Evolutionary conservation across 1,140 invertebrate genomes (phyloP), one percentile per base, ranked within the genome.

Genomic region (Bicyclus anynana): DNA sequence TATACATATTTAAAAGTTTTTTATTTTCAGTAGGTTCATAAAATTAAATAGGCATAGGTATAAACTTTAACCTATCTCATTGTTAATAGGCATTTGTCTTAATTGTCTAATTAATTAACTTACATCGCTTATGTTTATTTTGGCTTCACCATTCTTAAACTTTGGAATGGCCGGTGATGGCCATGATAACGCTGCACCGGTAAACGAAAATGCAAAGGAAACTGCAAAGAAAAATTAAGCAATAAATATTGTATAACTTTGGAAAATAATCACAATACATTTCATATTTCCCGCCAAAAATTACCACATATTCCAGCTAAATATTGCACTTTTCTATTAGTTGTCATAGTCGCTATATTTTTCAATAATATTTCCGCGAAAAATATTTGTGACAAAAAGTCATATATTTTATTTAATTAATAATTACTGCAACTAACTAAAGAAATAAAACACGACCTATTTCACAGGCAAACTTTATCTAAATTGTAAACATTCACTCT

Each of bases 81-180:
- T n/a, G n/a, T 4, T 2, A 27, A 2, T 27, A 2, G 4, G 4
- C 10, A 27, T 5, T 5, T 27, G 10, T 0, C 1, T 27, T 7
- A 27, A 7, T 40, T 17, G 13, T 17, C 5, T 17, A 16, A 54
- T 52, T 13, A 10, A 50, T 37, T 33, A 49, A 76, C 80, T 86
- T 67, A 90, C 84, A 48, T 87, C 77, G 20, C 78, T 80, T 33
- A 89, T 84, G 40, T 75, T 29, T 23, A 89, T 57, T 50, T 75
- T 71, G 3, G 84, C 81, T 63, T 86, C 80, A 35, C 83, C 71
- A 38, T 62, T 76, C 44, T 89, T 79, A 55, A 91, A 80, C 63
- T 89, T 87, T 9, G 89, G 89, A 67, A 90, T 80, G n/a, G 88
- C 87, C 4, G 90, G 90, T 2, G 90, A 90, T 1, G 89, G 69